Evolutionary conservation across 2,888 invertebrate species (phyloP).

Genomic region (Aricia artaxerxes): DNA sequence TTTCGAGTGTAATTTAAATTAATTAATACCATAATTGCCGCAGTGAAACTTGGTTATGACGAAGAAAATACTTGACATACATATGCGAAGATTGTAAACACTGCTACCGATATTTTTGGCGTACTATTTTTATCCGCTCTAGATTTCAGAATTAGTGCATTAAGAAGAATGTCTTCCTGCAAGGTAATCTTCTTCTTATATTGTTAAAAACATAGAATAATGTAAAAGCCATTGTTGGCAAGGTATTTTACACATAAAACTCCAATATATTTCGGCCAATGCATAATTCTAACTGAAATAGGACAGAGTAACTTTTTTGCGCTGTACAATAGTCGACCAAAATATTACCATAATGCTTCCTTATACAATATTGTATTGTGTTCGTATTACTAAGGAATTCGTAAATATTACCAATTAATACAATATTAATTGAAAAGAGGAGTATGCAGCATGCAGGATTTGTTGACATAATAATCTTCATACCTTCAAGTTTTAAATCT

Average conservation of each 20-base stretch:
- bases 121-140: constrained; percentile 77
- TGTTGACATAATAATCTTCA: background rate
- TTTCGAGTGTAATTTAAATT: constrained; percentile 16
- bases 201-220: background rate
- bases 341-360: background rate
- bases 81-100: constrained; percentile 37
- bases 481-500: background rate
- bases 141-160: constrained; percentile 64
- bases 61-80: constrained; percentile 20
- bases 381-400: background rate
- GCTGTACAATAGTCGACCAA: background rate
- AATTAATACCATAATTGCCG: background rate
- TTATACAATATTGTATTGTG: background rate
- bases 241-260: background rate
- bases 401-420: background rate
- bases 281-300: background rate
- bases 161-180: constrained; percentile 72
- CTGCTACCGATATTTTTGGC: constrained; percentile 69
- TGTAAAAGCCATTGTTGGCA: background rate
- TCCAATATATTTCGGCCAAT: background rate
- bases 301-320: background rate
- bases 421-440: background rate
- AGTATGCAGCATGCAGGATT: background rate
- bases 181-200: constrained; percentile 50
- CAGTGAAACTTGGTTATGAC: constrained; percentile 18